phyloP scores from a whole-genome alignment of 2,888 invertebrate genomes.

The Lasiommata megera region DNA sequence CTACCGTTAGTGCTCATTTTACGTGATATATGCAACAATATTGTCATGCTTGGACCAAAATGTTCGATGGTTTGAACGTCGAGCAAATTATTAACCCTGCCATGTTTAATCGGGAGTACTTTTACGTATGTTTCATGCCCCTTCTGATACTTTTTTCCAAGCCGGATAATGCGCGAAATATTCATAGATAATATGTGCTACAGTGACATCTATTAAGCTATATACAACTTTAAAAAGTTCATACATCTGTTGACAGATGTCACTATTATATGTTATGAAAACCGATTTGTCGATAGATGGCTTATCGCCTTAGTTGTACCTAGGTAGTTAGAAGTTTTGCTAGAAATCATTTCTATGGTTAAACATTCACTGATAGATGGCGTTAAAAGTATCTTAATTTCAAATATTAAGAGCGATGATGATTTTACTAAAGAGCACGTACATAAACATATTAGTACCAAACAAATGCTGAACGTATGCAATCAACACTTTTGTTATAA shows the following conservation, averaged over 20 bases:
- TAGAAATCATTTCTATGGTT: too few relatives aligned
- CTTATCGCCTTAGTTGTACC: too few relatives aligned
- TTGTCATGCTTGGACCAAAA: constrained; percentile 41
- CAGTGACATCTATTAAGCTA: neutral
- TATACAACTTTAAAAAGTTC: neutral
- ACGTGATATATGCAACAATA: constrained; percentile 35
- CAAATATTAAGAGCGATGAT: too few relatives aligned
- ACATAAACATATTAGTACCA: too few relatives aligned
- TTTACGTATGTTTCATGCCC: neutral
- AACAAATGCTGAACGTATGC: too few relatives aligned
- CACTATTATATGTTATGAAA: neutral
- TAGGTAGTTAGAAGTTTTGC: too few relatives aligned
- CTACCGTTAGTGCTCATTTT: neutral
- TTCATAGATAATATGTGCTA: neutral
- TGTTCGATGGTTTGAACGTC: constrained; percentile 13
- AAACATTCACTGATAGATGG: neutral
- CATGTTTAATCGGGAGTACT: neutral
- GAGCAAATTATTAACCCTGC: constrained; percentile 37
- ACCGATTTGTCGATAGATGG: constrained; percentile 2
- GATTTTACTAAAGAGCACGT: too few relatives aligned
- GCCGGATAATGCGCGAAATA: neutral
- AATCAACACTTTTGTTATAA: too few relatives aligned
- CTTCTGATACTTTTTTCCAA: neutral
- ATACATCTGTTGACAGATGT: neutral
- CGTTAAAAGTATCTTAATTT: neutral